A percentile compares a stretch with the other conserved stretches of the same genome.
phyloP scores from a whole-genome alignment of 2,113 vertebrate species.

The Periophthalmus modestus region DNA sequence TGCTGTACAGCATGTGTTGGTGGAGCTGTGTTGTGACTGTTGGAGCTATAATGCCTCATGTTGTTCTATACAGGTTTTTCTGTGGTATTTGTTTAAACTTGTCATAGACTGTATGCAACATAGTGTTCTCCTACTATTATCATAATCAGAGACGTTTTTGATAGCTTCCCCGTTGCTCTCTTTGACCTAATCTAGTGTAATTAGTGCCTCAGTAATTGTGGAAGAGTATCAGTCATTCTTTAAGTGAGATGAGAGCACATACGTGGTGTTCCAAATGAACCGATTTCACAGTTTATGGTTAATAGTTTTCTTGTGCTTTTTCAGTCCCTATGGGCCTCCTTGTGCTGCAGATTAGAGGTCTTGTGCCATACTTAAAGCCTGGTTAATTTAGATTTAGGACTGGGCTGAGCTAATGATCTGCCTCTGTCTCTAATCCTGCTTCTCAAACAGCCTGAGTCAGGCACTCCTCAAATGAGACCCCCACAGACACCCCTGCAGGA shows the following conservation, averaged over 20 bases:
- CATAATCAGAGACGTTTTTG: not conserved
- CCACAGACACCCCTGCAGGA: not conserved
- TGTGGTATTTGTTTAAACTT: not conserved
- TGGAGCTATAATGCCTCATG: not conserved
- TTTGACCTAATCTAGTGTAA: not conserved
- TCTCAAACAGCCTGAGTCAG: slow-evolving; percentile 26
- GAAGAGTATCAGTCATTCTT: slow-evolving; percentile 11
- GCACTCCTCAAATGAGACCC: not conserved
- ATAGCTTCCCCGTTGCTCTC: not conserved
- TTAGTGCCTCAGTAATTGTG: slow-evolving; percentile 18
- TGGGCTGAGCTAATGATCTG: slow-evolving; percentile 74
- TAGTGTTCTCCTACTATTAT: not conserved
- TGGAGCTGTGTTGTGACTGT: no score
- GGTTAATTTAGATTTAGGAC: slow-evolving; percentile 76
- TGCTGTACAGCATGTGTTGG: no score
- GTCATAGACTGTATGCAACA: not conserved
- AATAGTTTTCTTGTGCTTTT: slow-evolving; percentile 52
- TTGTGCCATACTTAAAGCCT: slow-evolving; percentile 66
- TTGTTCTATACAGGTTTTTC: not conserved
- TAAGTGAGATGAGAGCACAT: slow-evolving; percentile 6
- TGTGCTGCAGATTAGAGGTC: slow-evolving; percentile 72
- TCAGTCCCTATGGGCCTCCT: slow-evolving; percentile 53
- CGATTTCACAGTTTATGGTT: slow-evolving; percentile 35
- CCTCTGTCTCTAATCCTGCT: slow-evolving; percentile 71
- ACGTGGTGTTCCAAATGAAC: slow-evolving; percentile 27